These are phyloP conservation scores for Tenthredo distinguenda DNA, from an alignment of 2,888 invertebrate species.

Conservation along the genomic window DNA sequence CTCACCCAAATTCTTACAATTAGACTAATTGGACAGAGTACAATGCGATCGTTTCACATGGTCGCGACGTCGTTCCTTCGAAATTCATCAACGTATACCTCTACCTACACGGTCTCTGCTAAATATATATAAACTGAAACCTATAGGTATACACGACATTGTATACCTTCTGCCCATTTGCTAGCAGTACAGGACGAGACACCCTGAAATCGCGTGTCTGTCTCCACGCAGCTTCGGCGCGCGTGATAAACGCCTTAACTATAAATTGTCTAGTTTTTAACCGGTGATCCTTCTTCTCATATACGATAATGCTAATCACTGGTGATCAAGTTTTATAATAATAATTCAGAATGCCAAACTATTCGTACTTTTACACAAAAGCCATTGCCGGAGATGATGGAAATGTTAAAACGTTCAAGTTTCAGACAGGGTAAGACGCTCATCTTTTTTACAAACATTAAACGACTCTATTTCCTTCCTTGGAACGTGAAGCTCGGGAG, in stretches of 20 bases:
- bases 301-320: slow-evolving; percentile 6
- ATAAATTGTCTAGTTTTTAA: not conserved
- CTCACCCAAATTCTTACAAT: not conserved
- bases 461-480: not conserved
- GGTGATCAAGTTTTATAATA: not conserved
- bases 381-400: slow-evolving; percentile 63
- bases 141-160: slow-evolving; percentile 24
- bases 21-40: not conserved
- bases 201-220: slow-evolving; percentile 29
- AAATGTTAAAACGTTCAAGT: slow-evolving; percentile 66
- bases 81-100: slow-evolving; percentile 17
- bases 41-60: not conserved
- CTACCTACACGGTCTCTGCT: slow-evolving; percentile 33
- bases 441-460: not conserved
- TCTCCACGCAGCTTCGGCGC: slow-evolving; percentile 23
- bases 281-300: not conserved
- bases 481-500: not conserved
- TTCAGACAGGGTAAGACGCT: slow-evolving; percentile 69
- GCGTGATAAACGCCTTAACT: not conserved
- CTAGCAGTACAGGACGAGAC: slow-evolving; percentile 32
- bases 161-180: slow-evolving; percentile 38
- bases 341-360: slow-evolving; percentile 65
- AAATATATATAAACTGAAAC: slow-evolving; percentile 30
- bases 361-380: slow-evolving; percentile 71
- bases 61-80: slow-evolving; percentile 8